Evolutionary conservation across 2,888 invertebrate genomes (phyloP), one percentile per base, ranked within the genome.

Genomic region (Tachina lurida): DNA sequence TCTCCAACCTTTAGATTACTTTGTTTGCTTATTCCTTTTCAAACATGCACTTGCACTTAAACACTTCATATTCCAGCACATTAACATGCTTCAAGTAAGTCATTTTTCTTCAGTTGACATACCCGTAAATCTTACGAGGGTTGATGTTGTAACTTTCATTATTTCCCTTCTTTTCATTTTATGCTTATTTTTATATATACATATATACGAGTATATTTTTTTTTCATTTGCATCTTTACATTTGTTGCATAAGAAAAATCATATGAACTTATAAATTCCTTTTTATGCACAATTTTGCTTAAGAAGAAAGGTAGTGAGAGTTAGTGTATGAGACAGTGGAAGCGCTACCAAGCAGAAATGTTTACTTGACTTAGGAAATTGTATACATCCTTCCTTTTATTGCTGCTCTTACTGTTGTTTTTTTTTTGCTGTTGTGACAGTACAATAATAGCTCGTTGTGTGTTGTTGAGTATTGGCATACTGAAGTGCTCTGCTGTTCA

Each of bases 161-260:
- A 31, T 43, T 75, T 65, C 8, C 17, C 15, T 47, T 58, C 31
- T 3, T 39, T 22, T 60, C 39, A 17, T 56, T 49, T 47, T 56
- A 10, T 41, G 31, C 31, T 31, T 76, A 10, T 71, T 10, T 3
- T 17, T 19, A 39, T 15, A n/a, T 15, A 41, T 22, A 39, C 41
- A 43, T 65, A 47, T 10, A 58, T 60, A 56, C n/a, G n/a, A n/a
- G n/a, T n/a, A n/a, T n/a, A n/a, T n/a, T n/a, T n/a, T n/a, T 76
- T 70, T 68, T 84, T 62, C 49, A 65, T 54, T 31, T 70, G 63
- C 62, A 49, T 63, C 62, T 77, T 63, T 77, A 71, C 82, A 78
- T 78, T 79, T 86, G 82, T 86, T 85, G 39, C 70, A 78, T 75
- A 63, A 82, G 85, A 82, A 79, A 86, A 75, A 75, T 83, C 75